Base-by-base conservation (phyloP, 37 sponge, comb jelly and placozoan species). In the Eunapius fragilis region DNA sequence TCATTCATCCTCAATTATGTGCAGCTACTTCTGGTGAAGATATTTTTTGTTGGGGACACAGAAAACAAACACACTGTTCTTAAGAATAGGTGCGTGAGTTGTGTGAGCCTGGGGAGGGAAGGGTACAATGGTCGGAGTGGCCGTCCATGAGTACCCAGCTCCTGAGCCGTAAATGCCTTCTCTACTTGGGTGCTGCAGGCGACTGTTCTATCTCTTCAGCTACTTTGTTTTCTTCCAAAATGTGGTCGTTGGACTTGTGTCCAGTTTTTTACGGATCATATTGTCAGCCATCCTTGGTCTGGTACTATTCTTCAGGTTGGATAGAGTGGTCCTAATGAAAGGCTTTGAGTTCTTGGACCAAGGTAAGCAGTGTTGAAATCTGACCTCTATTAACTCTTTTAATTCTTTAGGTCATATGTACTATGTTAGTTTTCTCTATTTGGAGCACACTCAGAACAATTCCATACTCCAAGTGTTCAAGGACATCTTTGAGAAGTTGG, bases 271-370 rank as follows among this genome's bases (percentile, higher is more conserved):
- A 17, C 75, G 88, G 22, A 82, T 74, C n/a, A 25, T 87, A 19
- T 74, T 34, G 0, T 81, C 88, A n/a, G 7, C 75, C 22, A 25
- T 47, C 47, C 80, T 87, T 37, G 76, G 88, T 9, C 28, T 87
- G 17, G 67, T 87, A 6, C 76, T 87, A 0, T 32, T 87, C 37
- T 58, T 81, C 32, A 31, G 88, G 49, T 28, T 87, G 76, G 88
- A 87, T 37, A 50, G 76, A 0, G 75, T 74, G 28, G 82, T 87
- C 4, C 67, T 81, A 31, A 81, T 87, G 88, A 81, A 74, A 31
- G 88, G 88, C 0, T 81, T 87, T 50, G 88, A 87, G 74, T 35
- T 7, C 25, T 76, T 72, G 26, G 88, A 87, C 69, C 31, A 32
- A 27, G 88, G 88, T 87, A 68, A 13, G 68, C 48, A n/a, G 6